A percentile compares a stretch with the other conserved stretches of the same genome.
These are phyloP conservation scores for Calameuta filiformis DNA, from an alignment of 2,888 invertebrate species.

Conservation along the genomic window DNA sequence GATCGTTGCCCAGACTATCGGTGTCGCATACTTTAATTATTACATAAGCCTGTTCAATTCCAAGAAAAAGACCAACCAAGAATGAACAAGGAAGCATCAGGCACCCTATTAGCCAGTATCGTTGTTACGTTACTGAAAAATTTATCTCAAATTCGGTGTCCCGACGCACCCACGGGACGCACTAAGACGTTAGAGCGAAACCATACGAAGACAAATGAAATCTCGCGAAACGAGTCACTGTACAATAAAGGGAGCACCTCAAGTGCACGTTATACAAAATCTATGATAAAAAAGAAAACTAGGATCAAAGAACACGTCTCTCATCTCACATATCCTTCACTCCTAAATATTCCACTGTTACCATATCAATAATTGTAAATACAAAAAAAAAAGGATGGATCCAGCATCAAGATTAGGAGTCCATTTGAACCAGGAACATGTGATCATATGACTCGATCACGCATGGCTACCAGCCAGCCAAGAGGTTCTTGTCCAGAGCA, in stretches of 20 bases:
- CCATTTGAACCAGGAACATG: not conserved
- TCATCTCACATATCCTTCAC: not conserved
- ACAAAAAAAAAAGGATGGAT: not conserved
- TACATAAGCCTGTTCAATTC: not conserved
- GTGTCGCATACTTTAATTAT: not conserved
- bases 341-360: not conserved
- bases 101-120: not conserved
- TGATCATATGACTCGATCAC: not conserved
- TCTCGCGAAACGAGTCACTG: not conserved
- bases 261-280: not conserved
- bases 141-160: not conserved
- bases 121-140: not conserved
- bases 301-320: not conserved
- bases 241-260: not conserved
- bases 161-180: not conserved
- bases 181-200: not conserved
- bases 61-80: not conserved
- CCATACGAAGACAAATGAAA: not conserved
- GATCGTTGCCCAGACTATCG: not conserved
- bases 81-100: not conserved
- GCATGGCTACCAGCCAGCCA: not conserved
- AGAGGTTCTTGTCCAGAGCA: not conserved
- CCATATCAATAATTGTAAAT: not conserved
- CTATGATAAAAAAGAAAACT: not conserved
- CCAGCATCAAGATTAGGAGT: not conserved